phyloP scores from a whole-genome alignment of 2,113 vertebrate species.

The Hoplias malabaricus region DNA sequence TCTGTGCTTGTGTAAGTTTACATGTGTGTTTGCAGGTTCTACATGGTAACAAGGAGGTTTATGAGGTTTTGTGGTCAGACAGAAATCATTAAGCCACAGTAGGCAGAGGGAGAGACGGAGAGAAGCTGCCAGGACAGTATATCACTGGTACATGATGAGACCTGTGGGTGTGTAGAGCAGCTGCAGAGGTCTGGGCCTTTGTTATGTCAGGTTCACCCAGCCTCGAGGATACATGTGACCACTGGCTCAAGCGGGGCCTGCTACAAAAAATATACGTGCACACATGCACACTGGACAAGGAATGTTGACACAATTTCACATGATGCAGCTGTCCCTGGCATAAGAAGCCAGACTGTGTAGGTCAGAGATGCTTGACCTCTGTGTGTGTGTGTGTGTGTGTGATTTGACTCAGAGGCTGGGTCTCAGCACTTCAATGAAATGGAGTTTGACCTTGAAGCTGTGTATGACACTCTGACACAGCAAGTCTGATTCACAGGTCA shows the following conservation, averaged over 20 bases:
- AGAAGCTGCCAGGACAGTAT: neutral
- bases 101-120: neutral
- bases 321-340: neutral
- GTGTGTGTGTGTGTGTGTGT: neutral
- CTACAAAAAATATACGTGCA: neutral
- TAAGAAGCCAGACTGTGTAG: neutral
- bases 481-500: neutral
- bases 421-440: neutral
- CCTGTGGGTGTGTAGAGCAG: neutral
- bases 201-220: neutral
- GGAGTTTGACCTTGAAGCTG: neutral
- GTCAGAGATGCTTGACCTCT: neutral
- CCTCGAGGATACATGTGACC: neutral
- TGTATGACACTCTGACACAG: neutral
- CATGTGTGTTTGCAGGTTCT: neutral
- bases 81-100: neutral
- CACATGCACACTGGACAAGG: conserved; percentile 1
- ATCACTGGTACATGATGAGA: neutral
- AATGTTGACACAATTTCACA: neutral
- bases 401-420: neutral
- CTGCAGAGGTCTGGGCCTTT: neutral
- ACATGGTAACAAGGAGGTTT: neutral
- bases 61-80: neutral
- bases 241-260: neutral
- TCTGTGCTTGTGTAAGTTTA: neutral